A percentile compares a stretch with the other conserved stretches of the same genome.
phyloP scores from a whole-genome alignment of 2,113 vertebrate species.

The Percopsis transmontana region DNA sequence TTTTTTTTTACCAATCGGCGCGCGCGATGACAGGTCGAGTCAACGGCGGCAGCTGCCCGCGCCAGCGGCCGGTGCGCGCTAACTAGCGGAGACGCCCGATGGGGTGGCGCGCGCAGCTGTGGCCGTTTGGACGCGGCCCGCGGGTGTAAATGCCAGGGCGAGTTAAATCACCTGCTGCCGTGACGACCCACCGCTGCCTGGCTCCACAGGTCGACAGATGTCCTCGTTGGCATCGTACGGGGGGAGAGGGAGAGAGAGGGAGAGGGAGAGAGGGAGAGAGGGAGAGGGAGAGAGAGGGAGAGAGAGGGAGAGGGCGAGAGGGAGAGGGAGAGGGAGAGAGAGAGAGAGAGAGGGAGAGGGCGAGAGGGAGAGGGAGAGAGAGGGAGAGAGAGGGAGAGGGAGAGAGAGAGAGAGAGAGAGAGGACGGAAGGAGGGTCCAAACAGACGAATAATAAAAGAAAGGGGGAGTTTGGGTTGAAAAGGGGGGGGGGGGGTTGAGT shows the following conservation, averaged over 20 bases:
- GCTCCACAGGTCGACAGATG: slow-evolving; percentile 56
- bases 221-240: slow-evolving; percentile 54
- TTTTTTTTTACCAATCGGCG: slow-evolving; percentile 18
- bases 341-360: not conserved
- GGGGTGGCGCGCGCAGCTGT: slow-evolving; percentile 40
- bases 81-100: slow-evolving; percentile 27
- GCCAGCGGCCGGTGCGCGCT: slow-evolving; percentile 23
- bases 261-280: not conserved
- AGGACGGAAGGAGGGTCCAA: slow-evolving; percentile 28
- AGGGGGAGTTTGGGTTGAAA: slow-evolving; percentile 32
- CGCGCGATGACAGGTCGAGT: slow-evolving; percentile 17
- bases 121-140: slow-evolving; percentile 40
- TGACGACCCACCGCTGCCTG: slow-evolving; percentile 43
- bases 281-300: not conserved
- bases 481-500: slow-evolving; percentile 10
- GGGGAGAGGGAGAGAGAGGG: slow-evolving; percentile 21
- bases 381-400: slow-evolving; percentile 13
- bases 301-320: not conserved
- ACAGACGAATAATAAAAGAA: slow-evolving; percentile 24
- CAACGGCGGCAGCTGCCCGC: slow-evolving; percentile 35
- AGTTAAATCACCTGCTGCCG: slow-evolving; percentile 67
- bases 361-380: slow-evolving; percentile 1
- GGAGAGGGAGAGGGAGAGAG: not conserved
- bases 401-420: slow-evolving; percentile 35
- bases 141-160: slow-evolving; percentile 59